phyloP scores from a whole-genome alignment of 2,888 invertebrate species.

The Eurois occulta region DNA sequence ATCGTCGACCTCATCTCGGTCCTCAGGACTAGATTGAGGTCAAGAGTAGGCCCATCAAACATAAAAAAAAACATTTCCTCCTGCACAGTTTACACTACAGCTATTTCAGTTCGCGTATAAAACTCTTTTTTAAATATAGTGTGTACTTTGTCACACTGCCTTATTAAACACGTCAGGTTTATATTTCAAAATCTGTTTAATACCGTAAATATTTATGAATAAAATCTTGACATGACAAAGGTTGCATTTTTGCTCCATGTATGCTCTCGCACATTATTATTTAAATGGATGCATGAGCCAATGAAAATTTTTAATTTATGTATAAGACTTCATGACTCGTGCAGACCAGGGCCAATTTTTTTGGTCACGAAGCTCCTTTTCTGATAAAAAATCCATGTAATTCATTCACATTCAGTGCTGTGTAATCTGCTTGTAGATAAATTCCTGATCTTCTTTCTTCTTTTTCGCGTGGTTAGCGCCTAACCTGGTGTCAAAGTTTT shows the following conservation, averaged over 20 bases:
- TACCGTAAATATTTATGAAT: slow-evolving; percentile 42
- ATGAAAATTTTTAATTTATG: slow-evolving; percentile 57
- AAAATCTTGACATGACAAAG: slow-evolving; percentile 36
- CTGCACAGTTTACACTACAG: background rate
- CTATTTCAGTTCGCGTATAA: background rate
- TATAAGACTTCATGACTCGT: slow-evolving; percentile 21
- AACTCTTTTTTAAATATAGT: background rate
- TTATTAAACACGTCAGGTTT: background rate
- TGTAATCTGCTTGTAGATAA: background rate
- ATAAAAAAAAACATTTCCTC: background rate
- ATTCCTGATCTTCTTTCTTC: too few relatives aligned
- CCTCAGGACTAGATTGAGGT: too few relatives aligned
- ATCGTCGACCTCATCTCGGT: too few relatives aligned
- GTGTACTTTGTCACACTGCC: background rate
- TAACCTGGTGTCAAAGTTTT: too few relatives aligned
- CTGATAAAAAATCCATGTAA: background rate
- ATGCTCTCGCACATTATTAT: slow-evolving; percentile 43
- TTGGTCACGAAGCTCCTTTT: background rate
- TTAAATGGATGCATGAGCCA: slow-evolving; percentile 55
- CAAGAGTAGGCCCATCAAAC: too few relatives aligned
- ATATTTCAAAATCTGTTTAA: background rate
- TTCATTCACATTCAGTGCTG: background rate
- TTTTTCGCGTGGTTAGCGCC: too few relatives aligned
- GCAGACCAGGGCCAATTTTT: background rate
- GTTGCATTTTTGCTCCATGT: slow-evolving; percentile 35